A percentile compares a stretch with the other conserved stretches of the same genome.
phyloP scores from a whole-genome alignment of 2,797 vertebrate species.

The Emydoidea blandingii region DNA sequence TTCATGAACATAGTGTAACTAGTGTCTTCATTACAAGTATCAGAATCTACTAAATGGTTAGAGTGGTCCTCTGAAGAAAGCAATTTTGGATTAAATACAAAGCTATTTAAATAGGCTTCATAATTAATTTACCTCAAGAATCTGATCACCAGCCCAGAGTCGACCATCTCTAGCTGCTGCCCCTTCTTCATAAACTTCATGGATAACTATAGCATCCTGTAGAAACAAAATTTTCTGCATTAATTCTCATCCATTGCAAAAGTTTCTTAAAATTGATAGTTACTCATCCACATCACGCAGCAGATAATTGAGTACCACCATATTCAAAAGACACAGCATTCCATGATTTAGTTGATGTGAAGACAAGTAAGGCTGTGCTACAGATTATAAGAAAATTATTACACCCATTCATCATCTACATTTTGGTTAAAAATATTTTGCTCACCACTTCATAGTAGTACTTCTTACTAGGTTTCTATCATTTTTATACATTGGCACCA shows the following conservation, averaged over 20 bases:
- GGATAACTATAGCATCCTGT: conserved; percentile 95
- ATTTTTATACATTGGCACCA: conserved; percentile 29
- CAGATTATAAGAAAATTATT: not conserved
- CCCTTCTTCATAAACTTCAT: conserved; percentile 97
- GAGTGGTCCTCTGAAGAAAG: not conserved
- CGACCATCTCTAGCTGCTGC: conserved; percentile 94
- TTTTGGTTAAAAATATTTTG: conserved; percentile 6
- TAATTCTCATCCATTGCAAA: not conserved
- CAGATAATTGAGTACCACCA: not conserved
- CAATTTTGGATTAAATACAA: rapidly evolving
- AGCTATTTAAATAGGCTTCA: not conserved
- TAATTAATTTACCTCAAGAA: conserved; percentile 87
- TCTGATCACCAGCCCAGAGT: conserved; percentile 97
- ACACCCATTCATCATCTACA: not conserved
- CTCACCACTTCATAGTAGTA: conserved; percentile 23
- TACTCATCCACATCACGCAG: rapidly evolving
- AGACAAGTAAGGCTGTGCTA: not conserved
- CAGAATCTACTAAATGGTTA: not conserved
- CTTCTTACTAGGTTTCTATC: conserved; percentile 38
- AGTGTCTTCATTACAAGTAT: not conserved
- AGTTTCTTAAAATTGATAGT: rapidly evolving
- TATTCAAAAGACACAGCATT: not conserved
- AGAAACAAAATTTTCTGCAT: conserved; percentile 34
- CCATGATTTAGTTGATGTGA: not conserved
- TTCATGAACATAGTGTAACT: not conserved